Evolutionary conservation across 2,888 invertebrate species (phyloP).

Genomic region (Zeuzera pyrina): DNA sequence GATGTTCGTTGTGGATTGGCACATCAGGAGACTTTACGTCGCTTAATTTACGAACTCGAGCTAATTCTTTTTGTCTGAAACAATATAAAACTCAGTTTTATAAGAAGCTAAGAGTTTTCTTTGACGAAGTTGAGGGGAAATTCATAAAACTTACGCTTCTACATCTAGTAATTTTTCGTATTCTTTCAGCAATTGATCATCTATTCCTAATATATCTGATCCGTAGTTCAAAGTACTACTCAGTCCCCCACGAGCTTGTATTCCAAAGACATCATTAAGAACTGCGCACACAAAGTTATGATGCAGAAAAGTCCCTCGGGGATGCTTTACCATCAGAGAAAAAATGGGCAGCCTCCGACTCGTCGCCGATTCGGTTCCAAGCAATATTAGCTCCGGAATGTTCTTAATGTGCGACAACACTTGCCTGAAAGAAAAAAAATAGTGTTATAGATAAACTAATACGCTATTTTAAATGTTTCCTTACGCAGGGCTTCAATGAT

Average conservation of each 20-base stretch:
- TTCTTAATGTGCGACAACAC: slow-evolving; percentile 84
- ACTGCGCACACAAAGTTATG: slow-evolving; percentile 91
- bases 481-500: too few species aligned
- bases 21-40: slow-evolving; percentile 54
- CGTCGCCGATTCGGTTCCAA: slow-evolving; percentile 80
- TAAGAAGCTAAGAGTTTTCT: background rate
- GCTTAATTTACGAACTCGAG: slow-evolving; percentile 53
- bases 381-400: slow-evolving; percentile 83
- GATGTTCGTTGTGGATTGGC: slow-evolving; percentile 75
- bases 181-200: slow-evolving; percentile 80
- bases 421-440: slow-evolving; percentile 74
- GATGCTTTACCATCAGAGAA: slow-evolving; percentile 88
- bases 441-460: too few species aligned
- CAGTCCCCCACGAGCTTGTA: slow-evolving; percentile 86
- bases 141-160: slow-evolving; percentile 47
- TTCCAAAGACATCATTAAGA: slow-evolving; percentile 92
- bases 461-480: too few species aligned
- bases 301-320: slow-evolving; percentile 86
- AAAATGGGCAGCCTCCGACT: slow-evolving; percentile 84
- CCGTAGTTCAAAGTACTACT: slow-evolving; percentile 90
- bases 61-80: slow-evolving; percentile 62
- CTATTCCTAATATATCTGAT: slow-evolving; percentile 88
- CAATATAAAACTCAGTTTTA: background rate
- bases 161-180: slow-evolving; percentile 77
- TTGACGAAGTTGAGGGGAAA: slow-evolving; percentile 1